Evolutionary conservation across 2,888 invertebrate genomes (phyloP).

Genomic region (Metopia argyrocephala): DNA sequence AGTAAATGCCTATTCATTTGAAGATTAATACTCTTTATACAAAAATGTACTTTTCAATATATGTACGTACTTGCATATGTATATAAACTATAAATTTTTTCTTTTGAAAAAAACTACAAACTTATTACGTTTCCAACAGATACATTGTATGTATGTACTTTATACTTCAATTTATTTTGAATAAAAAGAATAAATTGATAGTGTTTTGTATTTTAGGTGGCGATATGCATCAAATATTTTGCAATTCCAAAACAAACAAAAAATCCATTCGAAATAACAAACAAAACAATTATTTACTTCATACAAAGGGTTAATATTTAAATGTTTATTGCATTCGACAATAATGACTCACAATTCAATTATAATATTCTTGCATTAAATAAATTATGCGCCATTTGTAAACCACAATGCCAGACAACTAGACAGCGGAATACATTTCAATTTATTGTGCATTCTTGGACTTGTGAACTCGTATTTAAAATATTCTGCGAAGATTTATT

Average conservation of each 20-base stretch:
- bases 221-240: background rate
- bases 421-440: background rate
- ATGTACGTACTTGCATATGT: too few relatives aligned
- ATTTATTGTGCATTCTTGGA: background rate
- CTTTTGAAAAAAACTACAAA: too few relatives aligned
- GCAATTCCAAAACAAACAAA: background rate
- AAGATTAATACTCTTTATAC: too few relatives aligned
- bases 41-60: too few relatives aligned
- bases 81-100: too few relatives aligned
- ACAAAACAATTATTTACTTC: background rate
- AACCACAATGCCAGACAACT: background rate
- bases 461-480: slow-evolving; percentile 7
- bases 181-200: too few relatives aligned
- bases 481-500: slow-evolving; percentile 18
- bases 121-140: too few relatives aligned
- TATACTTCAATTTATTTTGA: too few relatives aligned
- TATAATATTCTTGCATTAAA: background rate
- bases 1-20: too few relatives aligned
- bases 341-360: background rate
- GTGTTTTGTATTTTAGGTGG: background rate
- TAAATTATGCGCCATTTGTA: background rate
- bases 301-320: background rate
- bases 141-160: too few relatives aligned
- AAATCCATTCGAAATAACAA: background rate
- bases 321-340: background rate